phyloP scores from a whole-genome alignment of 2,113 vertebrate genomes.

The Pluvianellus socialis region DNA sequence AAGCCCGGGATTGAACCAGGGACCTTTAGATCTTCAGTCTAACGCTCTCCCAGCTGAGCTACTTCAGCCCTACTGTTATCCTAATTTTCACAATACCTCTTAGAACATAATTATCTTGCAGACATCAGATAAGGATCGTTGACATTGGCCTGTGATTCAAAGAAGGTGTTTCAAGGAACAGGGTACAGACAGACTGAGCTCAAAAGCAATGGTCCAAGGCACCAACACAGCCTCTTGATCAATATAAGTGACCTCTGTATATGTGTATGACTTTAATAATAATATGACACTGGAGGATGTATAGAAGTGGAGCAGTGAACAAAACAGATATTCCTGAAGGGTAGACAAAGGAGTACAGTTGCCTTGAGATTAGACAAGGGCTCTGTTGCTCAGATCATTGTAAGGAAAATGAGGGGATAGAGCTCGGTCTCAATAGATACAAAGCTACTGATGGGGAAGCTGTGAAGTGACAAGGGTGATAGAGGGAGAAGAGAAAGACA shows the following conservation, averaged over 20 bases:
- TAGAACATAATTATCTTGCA: fast-evolving
- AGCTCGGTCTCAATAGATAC: background rate
- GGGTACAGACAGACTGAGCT: background rate
- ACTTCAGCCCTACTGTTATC: background rate
- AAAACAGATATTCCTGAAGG: background rate
- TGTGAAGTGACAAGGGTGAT: background rate
- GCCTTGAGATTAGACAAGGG: background rate
- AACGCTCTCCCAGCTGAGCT: conserved; percentile 65
- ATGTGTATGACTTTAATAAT: background rate
- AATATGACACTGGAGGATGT: background rate
- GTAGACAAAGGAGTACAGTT: background rate
- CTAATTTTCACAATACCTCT: fast-evolving
- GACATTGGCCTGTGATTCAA: background rate
- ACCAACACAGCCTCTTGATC: background rate
- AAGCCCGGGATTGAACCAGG: conserved; percentile 61
- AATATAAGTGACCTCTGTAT: too few relatives aligned
- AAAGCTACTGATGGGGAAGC: background rate
- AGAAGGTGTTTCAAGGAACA: background rate
- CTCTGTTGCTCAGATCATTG: background rate
- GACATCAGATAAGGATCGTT: background rate
- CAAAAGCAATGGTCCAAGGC: background rate
- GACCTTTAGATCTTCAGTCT: conserved; percentile 69
- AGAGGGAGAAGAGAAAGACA: background rate
- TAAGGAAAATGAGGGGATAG: background rate
- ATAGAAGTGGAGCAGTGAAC: background rate